Conservation (phyloP, 2,113 vertebrate species). For the Gasterosteus nipponicus region DNA sequence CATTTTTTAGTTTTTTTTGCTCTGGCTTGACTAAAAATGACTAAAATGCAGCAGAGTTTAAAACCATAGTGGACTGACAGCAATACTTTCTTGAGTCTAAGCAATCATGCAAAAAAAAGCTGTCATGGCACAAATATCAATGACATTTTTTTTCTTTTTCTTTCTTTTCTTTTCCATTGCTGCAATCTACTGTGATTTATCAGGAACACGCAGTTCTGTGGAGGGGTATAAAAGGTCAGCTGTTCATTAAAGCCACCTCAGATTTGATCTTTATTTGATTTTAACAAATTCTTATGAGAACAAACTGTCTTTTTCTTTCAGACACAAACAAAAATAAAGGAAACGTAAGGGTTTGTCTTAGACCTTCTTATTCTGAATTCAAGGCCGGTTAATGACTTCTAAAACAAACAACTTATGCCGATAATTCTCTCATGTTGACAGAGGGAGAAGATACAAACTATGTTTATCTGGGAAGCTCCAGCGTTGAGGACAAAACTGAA, state of each 20-base stretch:
- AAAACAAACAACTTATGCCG: background rate
- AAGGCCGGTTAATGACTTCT: background rate
- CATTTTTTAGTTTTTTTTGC: background rate
- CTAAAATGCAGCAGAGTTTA: background rate
- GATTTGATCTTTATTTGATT: conserved; percentile 32
- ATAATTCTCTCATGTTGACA: background rate
- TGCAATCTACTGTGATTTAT: background rate
- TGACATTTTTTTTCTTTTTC: background rate
- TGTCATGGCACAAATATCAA: background rate
- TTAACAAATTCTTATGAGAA: conserved; percentile 11
- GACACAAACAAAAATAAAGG: background rate
- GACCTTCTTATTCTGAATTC: conserved; percentile 4
- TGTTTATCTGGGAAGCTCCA: background rate
- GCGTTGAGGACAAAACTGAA: conserved; percentile 10
- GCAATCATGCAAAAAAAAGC: background rate
- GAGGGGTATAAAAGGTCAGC: background rate
- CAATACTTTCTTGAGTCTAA: background rate
- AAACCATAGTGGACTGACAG: background rate
- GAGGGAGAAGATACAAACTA: background rate
- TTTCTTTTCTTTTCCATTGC: no score
- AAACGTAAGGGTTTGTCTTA: background rate
- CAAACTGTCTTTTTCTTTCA: conserved; percentile 17
- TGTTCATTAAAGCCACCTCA: background rate
- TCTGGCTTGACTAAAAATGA: background rate
- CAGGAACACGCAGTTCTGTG: conserved; percentile 32